Base-by-base conservation (phyloP, 2,797 vertebrate species). In the Pterois miles region DNA sequence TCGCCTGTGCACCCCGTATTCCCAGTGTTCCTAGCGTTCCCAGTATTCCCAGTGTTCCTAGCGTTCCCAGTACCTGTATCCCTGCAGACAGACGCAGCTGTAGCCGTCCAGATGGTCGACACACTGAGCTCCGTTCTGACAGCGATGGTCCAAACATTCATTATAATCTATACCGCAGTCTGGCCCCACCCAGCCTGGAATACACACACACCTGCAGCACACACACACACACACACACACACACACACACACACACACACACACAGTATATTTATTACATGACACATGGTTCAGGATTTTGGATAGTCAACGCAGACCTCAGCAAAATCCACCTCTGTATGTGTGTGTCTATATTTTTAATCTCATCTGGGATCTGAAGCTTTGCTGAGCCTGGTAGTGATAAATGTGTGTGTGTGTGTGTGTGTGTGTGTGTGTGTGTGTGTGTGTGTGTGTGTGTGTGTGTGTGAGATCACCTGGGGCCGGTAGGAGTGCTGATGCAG, bases 41-140 rank as follows among this genome's bases (percentile, higher is more conserved):
- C 11, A 22, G 29, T 33, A 31, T 18, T 40, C 20, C 33, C 18
- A 36, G 48, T 22, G 2, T 25, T 52, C 36, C 33, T 13, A 25
- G 54, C 23, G 0, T 58, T 13, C 46, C 31, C 43, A 46, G 73
- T 84, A 94, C 93, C 91, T 93, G 91, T 76, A 93, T 86, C 90
- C 90, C 63, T 93, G 92, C 0, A 82, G 74, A 87, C 98, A 99
- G 80, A 95, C 78, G 34, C 98, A 99, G 68, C 96, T 95, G 91
- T 98, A 98, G 27, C 96, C 95, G 1, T 97, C 96, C 84, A 97
- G 91, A 77, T 95, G 94, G 0, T 98, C 97, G 62, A 96, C 73
- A 18, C 98, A 99, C 82, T 71, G 95, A 8, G 96, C 98, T 0
- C 93, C 95, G 18, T 98, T 97, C 93, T 96, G 97, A 91, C 98